These are phyloP conservation scores for Bucorvus abyssinicus DNA, from an alignment of 2,797 vertebrate species.

Conservation along the genomic window DNA sequence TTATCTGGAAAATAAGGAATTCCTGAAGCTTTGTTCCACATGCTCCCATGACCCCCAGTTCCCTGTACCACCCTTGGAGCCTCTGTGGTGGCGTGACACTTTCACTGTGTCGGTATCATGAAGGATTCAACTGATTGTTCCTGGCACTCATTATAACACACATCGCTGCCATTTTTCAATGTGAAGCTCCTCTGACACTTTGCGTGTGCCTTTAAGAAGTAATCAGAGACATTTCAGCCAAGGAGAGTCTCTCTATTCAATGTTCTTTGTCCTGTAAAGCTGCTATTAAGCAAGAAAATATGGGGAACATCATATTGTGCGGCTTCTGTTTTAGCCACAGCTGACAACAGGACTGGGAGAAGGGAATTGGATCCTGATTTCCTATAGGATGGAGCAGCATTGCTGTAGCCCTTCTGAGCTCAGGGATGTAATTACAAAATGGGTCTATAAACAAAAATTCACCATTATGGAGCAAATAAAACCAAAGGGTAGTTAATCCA, in stretches of 20 bases:
- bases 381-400: constrained; percentile 19
- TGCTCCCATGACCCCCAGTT: not conserved
- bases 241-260: not conserved
- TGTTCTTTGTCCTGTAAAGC: constrained; percentile 21
- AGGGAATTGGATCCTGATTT: constrained; percentile 50
- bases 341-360: constrained; percentile 52
- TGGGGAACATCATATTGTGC: constrained; percentile 33
- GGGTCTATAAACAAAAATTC: constrained; percentile 68
- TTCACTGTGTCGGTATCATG: accelerated
- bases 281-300: constrained; percentile 25
- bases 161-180: not conserved
- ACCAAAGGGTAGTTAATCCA: constrained; percentile 68
- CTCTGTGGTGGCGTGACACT: not conserved
- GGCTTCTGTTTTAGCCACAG: constrained; percentile 46
- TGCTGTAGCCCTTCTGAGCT: constrained; percentile 31
- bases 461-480: constrained; percentile 67
- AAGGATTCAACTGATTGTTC: not conserved
- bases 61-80: not conserved
- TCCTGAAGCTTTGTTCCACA: not conserved
- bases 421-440: constrained; percentile 68
- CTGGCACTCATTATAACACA: not conserved
- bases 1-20: not conserved
- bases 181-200: not conserved
- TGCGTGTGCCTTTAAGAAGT: not conserved
- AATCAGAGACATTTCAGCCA: not conserved